Evolutionary conservation across 2,888 invertebrate species (phyloP), one percentile per base, ranked within the genome.

Genomic region (Pammene aurita): DNA sequence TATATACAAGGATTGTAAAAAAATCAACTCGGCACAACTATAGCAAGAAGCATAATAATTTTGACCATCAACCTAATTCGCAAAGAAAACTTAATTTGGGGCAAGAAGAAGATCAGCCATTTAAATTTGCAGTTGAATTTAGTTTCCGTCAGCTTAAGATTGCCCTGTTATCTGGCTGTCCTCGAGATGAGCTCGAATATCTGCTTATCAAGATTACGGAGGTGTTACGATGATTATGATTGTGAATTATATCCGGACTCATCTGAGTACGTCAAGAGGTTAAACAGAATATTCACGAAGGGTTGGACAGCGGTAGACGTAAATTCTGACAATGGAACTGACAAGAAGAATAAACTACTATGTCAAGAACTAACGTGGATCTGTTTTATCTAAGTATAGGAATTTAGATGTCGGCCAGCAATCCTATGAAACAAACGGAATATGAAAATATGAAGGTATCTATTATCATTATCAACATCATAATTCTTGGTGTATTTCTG

Each of bases 141-240:
- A 64, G 68, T 69, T 69, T 38, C 38, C 50, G 35, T 58, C 54
- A 44, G 13, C 44, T 16, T 35, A 38, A 64, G 44, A 64, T 64
- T 60, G 58, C 46, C 26, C 74, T 80, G 83, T 90, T 90, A 90
- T 90, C 90, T 48, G 76, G 75, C 73, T 69, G 81, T 74, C 90
- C 89, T 89, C 89, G 87, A 81, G 83, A 84, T 84, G 83, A 86
- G 80, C 81, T 77, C 76, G 76, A 80, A 81, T 83, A 82, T 80
- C 80, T 79, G 76, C 83, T 88, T 88, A 89, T 89, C 87, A 83
- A 86, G 89, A 87, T 89, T 87, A 87, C 83, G 79, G 80, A 78
- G 79, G 80, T 79, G 74, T 64, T 54, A 56, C 50, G 14, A 46
- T 35, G 41, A 42, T 41, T 48, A 48, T 54, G 56, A 64, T 58